Evolutionary conservation across 2,888 invertebrate genomes (phyloP).

Genomic region (Xylocampa areola): DNA sequence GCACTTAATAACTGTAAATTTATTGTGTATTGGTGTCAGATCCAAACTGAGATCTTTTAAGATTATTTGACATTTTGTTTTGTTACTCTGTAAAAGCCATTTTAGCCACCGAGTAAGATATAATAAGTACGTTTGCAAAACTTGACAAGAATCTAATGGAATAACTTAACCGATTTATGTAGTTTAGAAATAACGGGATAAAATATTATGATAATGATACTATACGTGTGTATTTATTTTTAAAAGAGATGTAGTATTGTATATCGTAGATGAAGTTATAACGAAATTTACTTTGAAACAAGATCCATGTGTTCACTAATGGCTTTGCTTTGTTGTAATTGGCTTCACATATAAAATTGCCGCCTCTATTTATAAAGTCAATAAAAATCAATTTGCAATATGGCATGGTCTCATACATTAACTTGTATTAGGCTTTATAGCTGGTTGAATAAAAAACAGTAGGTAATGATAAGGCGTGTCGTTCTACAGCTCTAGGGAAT

Average conservation of each 20-base stretch:
- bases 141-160: too few species aligned
- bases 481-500: constrained; percentile 24
- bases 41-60: constrained; percentile 13
- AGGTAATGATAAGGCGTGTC: constrained; percentile 31
- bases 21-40: constrained; percentile 5
- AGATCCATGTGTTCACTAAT: constrained; percentile 42
- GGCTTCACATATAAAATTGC: constrained; percentile 6
- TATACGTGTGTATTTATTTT: too few species aligned
- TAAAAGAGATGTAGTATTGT: too few species aligned
- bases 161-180: too few species aligned
- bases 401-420: constrained; percentile 7
- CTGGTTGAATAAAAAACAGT: constrained; percentile 9
- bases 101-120: too few species aligned
- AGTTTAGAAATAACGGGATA: too few species aligned
- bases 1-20: constrained; percentile 13
- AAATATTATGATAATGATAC: too few species aligned
- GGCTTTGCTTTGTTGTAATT: constrained; percentile 32
- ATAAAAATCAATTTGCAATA: constrained; percentile 31
- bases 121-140: too few species aligned
- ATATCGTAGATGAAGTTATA: too few species aligned
- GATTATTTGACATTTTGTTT: constrained; percentile 4
- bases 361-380: constrained; percentile 19
- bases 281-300: constrained; percentile 15
- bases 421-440: constrained; percentile 1
- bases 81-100: not conserved